phyloP scores from a whole-genome alignment of 2,797 vertebrate genomes.

The Cyclura pinguis region DNA sequence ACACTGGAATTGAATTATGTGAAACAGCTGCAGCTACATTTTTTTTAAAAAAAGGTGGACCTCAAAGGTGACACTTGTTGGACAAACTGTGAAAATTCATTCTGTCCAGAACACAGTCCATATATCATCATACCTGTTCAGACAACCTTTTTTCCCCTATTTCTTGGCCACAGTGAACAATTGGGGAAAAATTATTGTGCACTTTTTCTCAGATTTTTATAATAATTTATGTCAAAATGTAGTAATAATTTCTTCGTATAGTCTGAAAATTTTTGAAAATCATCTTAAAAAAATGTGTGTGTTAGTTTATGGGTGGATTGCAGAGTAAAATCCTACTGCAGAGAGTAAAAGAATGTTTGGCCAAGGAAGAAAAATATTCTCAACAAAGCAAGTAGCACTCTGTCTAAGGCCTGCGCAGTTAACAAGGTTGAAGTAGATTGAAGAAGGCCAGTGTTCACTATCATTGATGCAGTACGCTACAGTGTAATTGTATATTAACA shows the following conservation, averaged over 20 bases:
- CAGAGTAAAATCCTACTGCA: background rate
- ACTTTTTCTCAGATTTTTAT: background rate
- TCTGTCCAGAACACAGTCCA: background rate
- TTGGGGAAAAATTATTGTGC: background rate
- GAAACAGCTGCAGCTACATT: background rate
- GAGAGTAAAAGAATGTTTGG: background rate
- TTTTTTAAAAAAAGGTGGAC: background rate
- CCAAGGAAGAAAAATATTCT: background rate
- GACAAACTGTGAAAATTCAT: background rate
- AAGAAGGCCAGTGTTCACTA: background rate
- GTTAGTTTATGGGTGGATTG: slow-evolving; percentile 25
- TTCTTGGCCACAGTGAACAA: background rate
- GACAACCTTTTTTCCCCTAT: background rate
- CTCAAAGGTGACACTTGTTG: background rate
- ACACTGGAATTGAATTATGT: background rate
- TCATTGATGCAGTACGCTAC: slow-evolving; percentile 26
- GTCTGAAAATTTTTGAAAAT: background rate
- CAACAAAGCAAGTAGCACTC: background rate
- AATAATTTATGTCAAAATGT: background rate
- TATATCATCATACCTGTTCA: background rate
- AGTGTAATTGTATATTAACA: background rate
- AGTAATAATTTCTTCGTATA: background rate
- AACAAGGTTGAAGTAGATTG: slow-evolving; percentile 9
- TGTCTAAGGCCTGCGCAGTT: slow-evolving; percentile 31
- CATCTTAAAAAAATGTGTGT: accelerated